Percentiles rank a stretch among this genome's conserved stretches.
phyloP scores from a whole-genome alignment of 2,113 vertebrate genomes.

The Podiceps cristatus region DNA sequence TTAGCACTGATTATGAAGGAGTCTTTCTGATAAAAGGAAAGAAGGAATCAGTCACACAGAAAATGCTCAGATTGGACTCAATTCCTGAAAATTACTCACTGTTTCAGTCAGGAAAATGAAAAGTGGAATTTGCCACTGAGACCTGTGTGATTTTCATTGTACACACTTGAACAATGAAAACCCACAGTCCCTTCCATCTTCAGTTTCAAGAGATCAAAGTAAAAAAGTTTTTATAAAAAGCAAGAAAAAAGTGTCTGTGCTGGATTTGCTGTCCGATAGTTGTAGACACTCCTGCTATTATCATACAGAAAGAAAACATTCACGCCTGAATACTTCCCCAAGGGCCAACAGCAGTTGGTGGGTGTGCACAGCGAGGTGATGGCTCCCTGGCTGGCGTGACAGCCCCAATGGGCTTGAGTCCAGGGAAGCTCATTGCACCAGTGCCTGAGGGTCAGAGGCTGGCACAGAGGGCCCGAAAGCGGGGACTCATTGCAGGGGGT shows the following conservation, averaged over 20 bases:
- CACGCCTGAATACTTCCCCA: not conserved
- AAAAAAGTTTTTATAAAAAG: not conserved
- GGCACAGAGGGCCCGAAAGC: too few relatives aligned
- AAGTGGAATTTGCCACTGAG: not conserved
- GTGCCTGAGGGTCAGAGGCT: not conserved
- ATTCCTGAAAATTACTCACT: not conserved
- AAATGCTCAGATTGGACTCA: not conserved
- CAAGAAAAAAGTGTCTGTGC: not conserved
- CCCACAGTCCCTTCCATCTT: not conserved
- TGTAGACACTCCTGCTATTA: not conserved
- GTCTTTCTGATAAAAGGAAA: not conserved
- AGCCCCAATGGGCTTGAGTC: accelerated
- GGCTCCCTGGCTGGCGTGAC: too few relatives aligned
- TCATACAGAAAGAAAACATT: not conserved
- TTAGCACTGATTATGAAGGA: not conserved
- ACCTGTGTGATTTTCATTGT: not conserved
- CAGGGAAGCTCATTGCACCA: not conserved
- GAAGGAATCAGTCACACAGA: not conserved
- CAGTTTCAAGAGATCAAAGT: not conserved
- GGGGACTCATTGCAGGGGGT: too few relatives aligned
- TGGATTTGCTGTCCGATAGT: not conserved
- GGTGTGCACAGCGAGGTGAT: not conserved
- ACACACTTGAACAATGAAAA: not conserved
- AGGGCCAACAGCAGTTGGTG: not conserved
- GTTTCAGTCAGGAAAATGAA: not conserved